Evolutionary conservation across 2,797 vertebrate species (phyloP).

Genomic region (Heteromormyrus szaboi): DNA sequence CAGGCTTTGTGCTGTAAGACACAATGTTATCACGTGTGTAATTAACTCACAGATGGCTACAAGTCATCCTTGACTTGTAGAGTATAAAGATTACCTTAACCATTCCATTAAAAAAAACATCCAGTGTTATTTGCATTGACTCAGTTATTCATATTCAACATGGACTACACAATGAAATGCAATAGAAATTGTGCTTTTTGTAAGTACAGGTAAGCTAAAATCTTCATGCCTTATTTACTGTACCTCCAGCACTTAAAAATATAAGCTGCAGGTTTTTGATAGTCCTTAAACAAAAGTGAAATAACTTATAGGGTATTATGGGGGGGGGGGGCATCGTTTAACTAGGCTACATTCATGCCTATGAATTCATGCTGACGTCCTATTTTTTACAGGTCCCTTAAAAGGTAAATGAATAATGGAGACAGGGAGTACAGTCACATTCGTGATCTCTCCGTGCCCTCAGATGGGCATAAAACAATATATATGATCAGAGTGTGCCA

Average conservation of each 20-base stretch:
- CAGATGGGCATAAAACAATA: constrained; percentile 69
- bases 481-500: constrained; percentile 56
- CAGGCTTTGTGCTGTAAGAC: constrained; percentile 19
- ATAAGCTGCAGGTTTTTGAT: not conserved
- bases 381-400: constrained; percentile 40
- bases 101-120: not conserved
- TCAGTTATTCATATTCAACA: constrained; percentile 35
- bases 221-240: not conserved
- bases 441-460: constrained; percentile 60
- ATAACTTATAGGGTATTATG: not conserved
- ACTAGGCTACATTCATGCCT: not conserved
- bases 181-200: constrained; percentile 7
- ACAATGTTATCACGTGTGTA: constrained; percentile 52
- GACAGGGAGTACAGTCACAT: constrained; percentile 52
- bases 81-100: constrained; percentile 38
- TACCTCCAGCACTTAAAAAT: not conserved
- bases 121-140: constrained; percentile 15
- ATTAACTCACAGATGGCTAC: constrained; percentile 52
- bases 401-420: constrained; percentile 59
- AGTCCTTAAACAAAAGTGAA: not conserved
- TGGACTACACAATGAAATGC: constrained; percentile 7
- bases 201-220: constrained; percentile 16
- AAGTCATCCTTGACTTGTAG: constrained; percentile 50
- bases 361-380: constrained; percentile 26
- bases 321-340: not conserved